Base-by-base conservation (phyloP, 2,797 vertebrate genomes). In the Chromobotia macracanthus region DNA sequence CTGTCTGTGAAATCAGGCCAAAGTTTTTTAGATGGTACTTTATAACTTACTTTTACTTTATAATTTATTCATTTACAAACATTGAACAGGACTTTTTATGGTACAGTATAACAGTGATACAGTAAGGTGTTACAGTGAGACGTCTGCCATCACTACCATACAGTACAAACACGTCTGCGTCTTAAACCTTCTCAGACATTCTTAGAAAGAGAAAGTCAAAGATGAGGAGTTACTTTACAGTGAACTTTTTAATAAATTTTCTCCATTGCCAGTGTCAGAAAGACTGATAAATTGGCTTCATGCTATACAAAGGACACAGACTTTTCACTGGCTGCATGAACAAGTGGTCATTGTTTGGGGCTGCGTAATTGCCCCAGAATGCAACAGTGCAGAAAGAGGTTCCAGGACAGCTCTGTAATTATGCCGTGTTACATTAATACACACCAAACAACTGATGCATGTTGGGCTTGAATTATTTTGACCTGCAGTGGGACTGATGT, bases 311-410 rank as follows among this genome's bases (percentile, higher is more conserved):
- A 61, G 28, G 25, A 31, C 58, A 61, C 48, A 64, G 25, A 79
- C 58, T 79, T n/a, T 73, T 70, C 78, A 67, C 41, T 58, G 68
- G 50, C 73, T 69, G 13, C 41, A 48, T 55, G 50, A 84, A 86
- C 85, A 86, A 85, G 75, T 21, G 46, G 38, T 74, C 78, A 80
- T 85, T 86, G 85, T 83, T 83, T 72, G 23, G 21, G n/a, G 55
- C 58, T 11, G 28, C 66, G 61, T 82, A 75, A 60, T 83, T 80
- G 77, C 72, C 75, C 80, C 67, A 83, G 82, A 86, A 85, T 73
- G 73, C 83, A 83, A 25, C 19, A 73, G 80, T 44, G 82, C 65
- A 16, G 69, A 84, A 74, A 70, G 74, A 70, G 63, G 31, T 55
- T 82, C 65, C 67, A 66, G 63, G 61, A 60, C 70, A 44, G 23